Conservation (phyloP, 2,888 invertebrate species). For the Tiphia femorata region DNA sequence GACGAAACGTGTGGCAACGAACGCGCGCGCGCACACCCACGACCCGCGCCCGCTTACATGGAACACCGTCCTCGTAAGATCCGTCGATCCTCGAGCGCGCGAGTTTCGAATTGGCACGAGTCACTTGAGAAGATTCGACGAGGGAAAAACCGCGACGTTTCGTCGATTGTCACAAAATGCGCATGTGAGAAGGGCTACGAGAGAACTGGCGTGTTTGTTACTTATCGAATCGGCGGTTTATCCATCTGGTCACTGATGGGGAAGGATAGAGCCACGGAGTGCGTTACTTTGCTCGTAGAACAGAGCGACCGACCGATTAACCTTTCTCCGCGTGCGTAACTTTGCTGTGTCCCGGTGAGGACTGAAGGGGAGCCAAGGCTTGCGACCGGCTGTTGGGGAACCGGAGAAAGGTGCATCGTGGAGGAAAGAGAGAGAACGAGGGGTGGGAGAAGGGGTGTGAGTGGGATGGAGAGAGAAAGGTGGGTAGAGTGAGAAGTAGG, state of each 20-base stretch:
- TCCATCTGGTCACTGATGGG: conserved; percentile 38
- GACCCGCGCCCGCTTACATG: conserved; percentile 1
- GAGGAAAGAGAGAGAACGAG: conserved; percentile 29
- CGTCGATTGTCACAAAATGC: no score
- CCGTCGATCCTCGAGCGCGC: no score
- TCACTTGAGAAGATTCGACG: no score
- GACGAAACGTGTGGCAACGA: conserved; percentile 20
- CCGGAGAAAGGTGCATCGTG: conserved; percentile 60
- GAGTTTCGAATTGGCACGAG: no score
- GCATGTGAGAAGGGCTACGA: no score
- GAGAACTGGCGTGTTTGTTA: no score
- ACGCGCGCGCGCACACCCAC: conserved; percentile 9
- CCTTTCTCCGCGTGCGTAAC: conserved; percentile 58
- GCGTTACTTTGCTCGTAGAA: conserved; percentile 23
- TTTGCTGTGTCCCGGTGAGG: conserved; percentile 62
- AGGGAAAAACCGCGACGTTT: no score
- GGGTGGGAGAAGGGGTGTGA: background rate
- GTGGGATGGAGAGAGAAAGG: background rate
- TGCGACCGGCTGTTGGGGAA: conserved; percentile 54
- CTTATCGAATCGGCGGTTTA: no score
- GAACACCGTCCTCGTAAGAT: background rate
- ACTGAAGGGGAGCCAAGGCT: conserved; percentile 57
- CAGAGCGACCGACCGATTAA: conserved; percentile 48
- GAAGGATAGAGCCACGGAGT: conserved; percentile 25
- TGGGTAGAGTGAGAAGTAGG: background rate